These are phyloP conservation scores for Synergus laeviventris DNA, from an alignment of 2,888 invertebrate genomes.

Conservation along the genomic window DNA sequence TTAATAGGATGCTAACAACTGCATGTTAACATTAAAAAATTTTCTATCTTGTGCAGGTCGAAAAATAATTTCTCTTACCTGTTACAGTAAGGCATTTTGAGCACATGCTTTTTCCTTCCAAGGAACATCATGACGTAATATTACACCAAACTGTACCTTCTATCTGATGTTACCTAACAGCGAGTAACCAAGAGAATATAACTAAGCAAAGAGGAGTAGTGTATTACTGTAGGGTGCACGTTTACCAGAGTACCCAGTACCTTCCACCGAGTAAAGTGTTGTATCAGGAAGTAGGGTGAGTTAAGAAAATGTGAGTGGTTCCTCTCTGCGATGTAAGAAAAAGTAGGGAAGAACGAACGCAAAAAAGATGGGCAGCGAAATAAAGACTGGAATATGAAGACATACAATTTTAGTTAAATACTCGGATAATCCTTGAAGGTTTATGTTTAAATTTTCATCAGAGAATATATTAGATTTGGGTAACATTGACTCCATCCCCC, in stretches of 20 bases:
- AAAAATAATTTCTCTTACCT: slow-evolving; percentile 16
- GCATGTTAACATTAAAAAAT: background rate
- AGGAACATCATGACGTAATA: slow-evolving; percentile 20
- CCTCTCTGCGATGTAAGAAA: background rate
- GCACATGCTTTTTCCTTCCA: slow-evolving; percentile 10
- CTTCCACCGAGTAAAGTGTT: background rate
- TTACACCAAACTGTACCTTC: slow-evolving; percentile 24
- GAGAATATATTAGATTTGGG: too few relatives aligned
- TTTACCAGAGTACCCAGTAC: slow-evolving; percentile 5
- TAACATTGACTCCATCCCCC: too few relatives aligned
- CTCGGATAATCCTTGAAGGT: too few relatives aligned
- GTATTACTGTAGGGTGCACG: slow-evolving; percentile 22
- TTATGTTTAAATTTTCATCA: too few relatives aligned
- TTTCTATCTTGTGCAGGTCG: background rate
- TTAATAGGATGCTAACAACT: background rate
- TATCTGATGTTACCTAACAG: slow-evolving; percentile 20
- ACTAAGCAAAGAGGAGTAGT: slow-evolving; percentile 13
- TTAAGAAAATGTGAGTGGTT: slow-evolving; percentile 25
- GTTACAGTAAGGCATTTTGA: slow-evolving; percentile 6
- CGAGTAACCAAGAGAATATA: slow-evolving; percentile 29
- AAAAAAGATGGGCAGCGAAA: background rate
- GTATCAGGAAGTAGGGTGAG: slow-evolving; percentile 3
- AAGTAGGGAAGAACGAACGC: slow-evolving; percentile 15
- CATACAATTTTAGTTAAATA: too few relatives aligned
- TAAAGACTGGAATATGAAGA: background rate